Conservation (phyloP, 2,888 invertebrate genomes). For the Cryptops parisi region DNA sequence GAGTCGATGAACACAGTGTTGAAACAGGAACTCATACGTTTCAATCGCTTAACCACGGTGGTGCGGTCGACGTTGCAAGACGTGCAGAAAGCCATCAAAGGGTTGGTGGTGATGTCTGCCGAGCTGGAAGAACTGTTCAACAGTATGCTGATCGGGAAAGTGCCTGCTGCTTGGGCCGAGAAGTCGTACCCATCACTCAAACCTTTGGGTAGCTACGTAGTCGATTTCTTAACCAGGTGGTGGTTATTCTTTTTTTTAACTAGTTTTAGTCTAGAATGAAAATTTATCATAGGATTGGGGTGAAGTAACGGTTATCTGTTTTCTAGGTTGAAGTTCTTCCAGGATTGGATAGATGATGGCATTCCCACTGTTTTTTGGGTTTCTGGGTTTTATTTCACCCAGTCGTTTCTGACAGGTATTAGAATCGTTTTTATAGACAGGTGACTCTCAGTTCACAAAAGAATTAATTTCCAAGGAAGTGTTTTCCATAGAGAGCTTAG, state of each 20-base stretch:
- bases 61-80: conserved; percentile 32
- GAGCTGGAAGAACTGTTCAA: conserved; percentile 34
- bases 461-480: too few species aligned
- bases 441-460: too few species aligned
- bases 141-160: conserved; percentile 33
- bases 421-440: too few species aligned
- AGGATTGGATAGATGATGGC: conserved; percentile 34
- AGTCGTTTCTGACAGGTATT: conserved; percentile 31
- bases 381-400: conserved; percentile 37
- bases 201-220: conserved; percentile 33
- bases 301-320: too few species aligned
- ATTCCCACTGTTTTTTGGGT: conserved; percentile 35
- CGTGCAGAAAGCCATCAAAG: conserved; percentile 36
- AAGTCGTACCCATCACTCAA: conserved; percentile 36
- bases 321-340: conserved; percentile 24
- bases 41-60: conserved; percentile 31
- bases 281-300: too few species aligned
- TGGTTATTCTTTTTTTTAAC: not conserved
- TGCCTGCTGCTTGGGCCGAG: conserved; percentile 32
- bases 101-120: conserved; percentile 36
- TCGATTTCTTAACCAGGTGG: conserved; percentile 31
- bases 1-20: conserved; percentile 33
- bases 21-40: conserved; percentile 34
- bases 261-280: too few species aligned
- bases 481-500: too few species aligned